Evolutionary conservation across 30 jellyfish, hydroid and myxozoan species (phyloP).

Genomic region (Nemopilema nomurai): DNA sequence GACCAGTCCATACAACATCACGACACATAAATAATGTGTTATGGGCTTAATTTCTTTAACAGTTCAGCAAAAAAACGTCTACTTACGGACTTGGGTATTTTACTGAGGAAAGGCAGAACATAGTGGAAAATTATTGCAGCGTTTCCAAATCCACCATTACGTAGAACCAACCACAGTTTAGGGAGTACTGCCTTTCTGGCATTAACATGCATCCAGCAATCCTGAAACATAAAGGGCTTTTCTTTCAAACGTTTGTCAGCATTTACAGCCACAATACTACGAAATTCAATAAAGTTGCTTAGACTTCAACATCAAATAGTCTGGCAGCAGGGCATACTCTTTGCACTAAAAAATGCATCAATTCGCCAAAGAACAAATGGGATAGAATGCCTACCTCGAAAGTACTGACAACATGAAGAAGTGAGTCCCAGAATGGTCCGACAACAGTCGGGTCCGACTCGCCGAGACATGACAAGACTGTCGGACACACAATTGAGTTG

Average conservation of each 20-base stretch:
- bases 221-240: constrained; percentile 52
- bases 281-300: not conserved
- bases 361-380: no score
- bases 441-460: constrained; percentile 85
- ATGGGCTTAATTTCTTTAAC: no score
- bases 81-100: constrained; percentile 69
- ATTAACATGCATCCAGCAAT: constrained; percentile 78
- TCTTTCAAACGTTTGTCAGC: not conserved
- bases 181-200: constrained; percentile 89
- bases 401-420: constrained; percentile 32
- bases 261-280: not conserved
- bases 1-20: no score
- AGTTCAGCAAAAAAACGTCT: no score
- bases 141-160: constrained; percentile 81
- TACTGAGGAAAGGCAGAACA: constrained; percentile 81
- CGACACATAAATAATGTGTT: no score
- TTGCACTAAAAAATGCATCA: no score
- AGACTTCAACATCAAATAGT: no score
- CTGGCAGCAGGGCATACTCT: no score
- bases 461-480: constrained; percentile 60
- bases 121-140: constrained; percentile 68
- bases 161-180: constrained; percentile 75
- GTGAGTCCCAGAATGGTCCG: constrained; percentile 69
- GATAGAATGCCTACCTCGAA: constrained; percentile 40
- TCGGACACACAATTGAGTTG: constrained; percentile 35